Percentiles rank a stretch among this genome's conserved stretches.
phyloP scores from a whole-genome alignment of 1,140 invertebrate genomes.

The Danaus melanippus region DNA sequence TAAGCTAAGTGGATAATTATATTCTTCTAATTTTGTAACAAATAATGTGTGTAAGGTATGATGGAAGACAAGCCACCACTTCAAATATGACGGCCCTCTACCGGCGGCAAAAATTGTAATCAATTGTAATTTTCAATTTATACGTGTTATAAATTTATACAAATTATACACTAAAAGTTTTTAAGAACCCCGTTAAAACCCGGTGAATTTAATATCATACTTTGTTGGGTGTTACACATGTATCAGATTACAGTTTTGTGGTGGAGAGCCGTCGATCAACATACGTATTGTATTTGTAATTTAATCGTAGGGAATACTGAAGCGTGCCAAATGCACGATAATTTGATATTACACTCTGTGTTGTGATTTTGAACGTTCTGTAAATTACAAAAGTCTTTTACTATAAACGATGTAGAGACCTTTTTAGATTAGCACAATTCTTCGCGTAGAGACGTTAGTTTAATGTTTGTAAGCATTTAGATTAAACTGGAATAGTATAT shows the following conservation, averaged over 20 bases:
- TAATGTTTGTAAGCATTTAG: constrained; percentile 62
- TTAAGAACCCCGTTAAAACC: too few species aligned
- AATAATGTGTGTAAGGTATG: constrained; percentile 30
- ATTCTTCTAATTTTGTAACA: constrained; percentile 71
- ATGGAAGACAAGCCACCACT: constrained; percentile 10
- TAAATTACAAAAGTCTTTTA: constrained; percentile 69
- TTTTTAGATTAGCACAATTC: constrained; percentile 71
- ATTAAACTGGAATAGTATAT: constrained; percentile 54
- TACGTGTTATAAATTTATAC: too few species aligned
- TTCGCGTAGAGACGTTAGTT: constrained; percentile 68
- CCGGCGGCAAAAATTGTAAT: too few species aligned
- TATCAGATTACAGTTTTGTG: too few species aligned
- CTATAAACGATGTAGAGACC: constrained; percentile 63
- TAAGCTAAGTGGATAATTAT: constrained; percentile 69
- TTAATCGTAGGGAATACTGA: constrained; percentile 50
- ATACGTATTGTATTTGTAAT: constrained; percentile 58
- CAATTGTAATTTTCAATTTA: too few species aligned
- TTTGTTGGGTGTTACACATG: constrained; percentile 3
- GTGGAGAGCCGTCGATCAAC: constrained; percentile 13
- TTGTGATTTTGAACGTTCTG: constrained; percentile 72
- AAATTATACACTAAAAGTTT: too few species aligned
- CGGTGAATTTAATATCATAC: neutral
- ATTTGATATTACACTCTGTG: constrained; percentile 72
- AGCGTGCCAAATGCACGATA: constrained; percentile 62
- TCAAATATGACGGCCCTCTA: too few species aligned